Percentiles rank a stretch among this genome's conserved stretches.
Evolutionary conservation across 2,797 vertebrate genomes (phyloP).

Genomic region (Catamblyrhynchus diadema): DNA sequence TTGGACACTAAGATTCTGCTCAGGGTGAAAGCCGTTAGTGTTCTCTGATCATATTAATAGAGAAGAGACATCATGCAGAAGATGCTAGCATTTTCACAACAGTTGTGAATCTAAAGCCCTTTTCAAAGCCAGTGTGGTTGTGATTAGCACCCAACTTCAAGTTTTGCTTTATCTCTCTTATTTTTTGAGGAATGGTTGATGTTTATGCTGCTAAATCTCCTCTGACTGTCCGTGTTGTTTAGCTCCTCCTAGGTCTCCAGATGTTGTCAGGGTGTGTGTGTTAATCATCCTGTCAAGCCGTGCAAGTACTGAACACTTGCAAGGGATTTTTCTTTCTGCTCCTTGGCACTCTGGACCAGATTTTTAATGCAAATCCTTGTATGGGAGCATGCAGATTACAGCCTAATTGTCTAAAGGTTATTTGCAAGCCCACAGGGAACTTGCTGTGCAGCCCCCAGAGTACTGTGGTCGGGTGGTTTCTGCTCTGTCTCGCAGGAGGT

Average conservation of each 20-base stretch:
- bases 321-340: background rate
- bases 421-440: background rate
- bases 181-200: background rate
- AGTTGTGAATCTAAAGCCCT: background rate
- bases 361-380: background rate
- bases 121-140: background rate
- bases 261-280: background rate
- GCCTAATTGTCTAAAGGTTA: background rate
- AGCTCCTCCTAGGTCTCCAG: background rate
- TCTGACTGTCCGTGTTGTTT: background rate
- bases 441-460: background rate
- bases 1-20: background rate
- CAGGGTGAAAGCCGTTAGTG: background rate
- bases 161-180: background rate
- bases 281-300: background rate
- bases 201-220: background rate
- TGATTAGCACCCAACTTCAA: background rate
- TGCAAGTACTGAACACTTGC: background rate
- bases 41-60: background rate
- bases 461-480: background rate
- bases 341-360: background rate
- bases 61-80: background rate
- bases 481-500: background rate
- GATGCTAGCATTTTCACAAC: background rate
- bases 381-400: background rate